These are phyloP conservation scores for Aproaerema taeniolella DNA, from an alignment of 2,888 invertebrate genomes.

Conservation along the genomic window DNA sequence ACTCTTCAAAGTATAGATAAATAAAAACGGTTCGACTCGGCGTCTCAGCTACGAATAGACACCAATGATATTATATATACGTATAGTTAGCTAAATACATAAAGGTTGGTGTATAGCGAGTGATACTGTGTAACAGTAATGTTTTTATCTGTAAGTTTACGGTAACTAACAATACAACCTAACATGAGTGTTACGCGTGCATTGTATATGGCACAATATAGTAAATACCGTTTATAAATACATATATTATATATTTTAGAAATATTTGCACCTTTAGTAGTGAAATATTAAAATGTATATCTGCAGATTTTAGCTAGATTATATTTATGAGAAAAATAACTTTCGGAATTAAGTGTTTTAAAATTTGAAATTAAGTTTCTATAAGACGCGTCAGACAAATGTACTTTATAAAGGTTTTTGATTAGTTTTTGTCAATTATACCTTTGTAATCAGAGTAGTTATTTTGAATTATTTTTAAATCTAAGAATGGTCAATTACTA, in stretches of 20 bases:
- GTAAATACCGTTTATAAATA: conserved; percentile 66
- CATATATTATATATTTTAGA: conserved; percentile 72
- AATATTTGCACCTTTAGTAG: conserved; percentile 76
- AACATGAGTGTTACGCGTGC: conserved; percentile 68
- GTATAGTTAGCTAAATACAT: conserved; percentile 54
- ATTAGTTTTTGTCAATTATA: conserved; percentile 75
- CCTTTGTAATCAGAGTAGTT: conserved; percentile 66
- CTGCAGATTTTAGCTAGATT: conserved; percentile 68
- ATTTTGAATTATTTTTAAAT: conserved; percentile 71
- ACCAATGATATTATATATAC: conserved; percentile 51
- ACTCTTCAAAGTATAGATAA: too few species aligned
- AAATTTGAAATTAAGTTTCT: conserved; percentile 42
- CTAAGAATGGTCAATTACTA: conserved; percentile 74
- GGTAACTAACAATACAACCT: conserved; percentile 39
- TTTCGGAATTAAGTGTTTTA: conserved; percentile 29
- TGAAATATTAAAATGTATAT: conserved; percentile 68
- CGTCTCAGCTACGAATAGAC: conserved; percentile 61
- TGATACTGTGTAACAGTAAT: conserved; percentile 71
- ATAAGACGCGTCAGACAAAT: conserved; percentile 44
- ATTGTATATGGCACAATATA: conserved; percentile 72
- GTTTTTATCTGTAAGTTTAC: conserved; percentile 66
- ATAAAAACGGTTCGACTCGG: conserved; percentile 40
- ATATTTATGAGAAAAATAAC: conserved; percentile 44
- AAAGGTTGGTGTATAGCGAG: conserved; percentile 65
- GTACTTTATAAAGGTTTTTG: conserved; percentile 54